Evolutionary conservation across 1,140 invertebrate genomes (phyloP).

Genomic region (Hyles vespertilio): DNA sequence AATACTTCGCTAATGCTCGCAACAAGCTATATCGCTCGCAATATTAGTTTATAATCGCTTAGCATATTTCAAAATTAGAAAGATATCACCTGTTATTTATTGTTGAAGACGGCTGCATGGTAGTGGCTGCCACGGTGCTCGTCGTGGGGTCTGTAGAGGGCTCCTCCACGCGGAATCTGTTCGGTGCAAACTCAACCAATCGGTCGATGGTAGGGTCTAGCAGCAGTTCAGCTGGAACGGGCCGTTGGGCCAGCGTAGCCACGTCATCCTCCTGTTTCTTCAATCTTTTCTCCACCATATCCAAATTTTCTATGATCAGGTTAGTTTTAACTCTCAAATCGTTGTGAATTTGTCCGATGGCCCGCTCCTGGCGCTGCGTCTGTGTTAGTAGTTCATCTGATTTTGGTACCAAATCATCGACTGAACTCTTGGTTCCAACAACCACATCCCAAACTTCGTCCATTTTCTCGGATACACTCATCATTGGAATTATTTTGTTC

Average conservation of each 20-base stretch:
- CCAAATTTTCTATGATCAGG: constrained; percentile 90
- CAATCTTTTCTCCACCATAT: constrained; percentile 87
- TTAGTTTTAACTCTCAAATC: constrained; percentile 89
- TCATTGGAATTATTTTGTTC: constrained; percentile 87
- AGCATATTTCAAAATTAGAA: constrained; percentile 35
- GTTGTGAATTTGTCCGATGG: constrained; percentile 90
- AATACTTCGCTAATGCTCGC: constrained; percentile 13
- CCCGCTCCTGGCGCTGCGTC: constrained; percentile 89
- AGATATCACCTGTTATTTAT: constrained; percentile 60
- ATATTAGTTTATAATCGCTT: constrained; percentile 27
- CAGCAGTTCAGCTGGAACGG: constrained; percentile 83
- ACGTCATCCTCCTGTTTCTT: constrained; percentile 90
- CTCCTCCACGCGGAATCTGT: constrained; percentile 73
- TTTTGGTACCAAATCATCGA: constrained; percentile 89
- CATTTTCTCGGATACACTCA: constrained; percentile 92
- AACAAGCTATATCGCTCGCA: constrained; percentile 28
- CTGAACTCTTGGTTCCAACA: constrained; percentile 89
- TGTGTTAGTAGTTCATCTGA: constrained; percentile 90
- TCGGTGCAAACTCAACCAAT: constrained; percentile 85
- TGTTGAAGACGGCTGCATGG: constrained; percentile 38
- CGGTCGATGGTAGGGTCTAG: constrained; percentile 86
- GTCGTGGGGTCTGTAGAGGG: constrained; percentile 58
- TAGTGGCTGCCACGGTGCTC: constrained; percentile 62
- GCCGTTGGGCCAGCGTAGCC: constrained; percentile 81
- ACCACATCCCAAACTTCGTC: constrained; percentile 93